Conservation (phyloP, 2,888 invertebrate species). For the Acrobasis consociella region DNA sequence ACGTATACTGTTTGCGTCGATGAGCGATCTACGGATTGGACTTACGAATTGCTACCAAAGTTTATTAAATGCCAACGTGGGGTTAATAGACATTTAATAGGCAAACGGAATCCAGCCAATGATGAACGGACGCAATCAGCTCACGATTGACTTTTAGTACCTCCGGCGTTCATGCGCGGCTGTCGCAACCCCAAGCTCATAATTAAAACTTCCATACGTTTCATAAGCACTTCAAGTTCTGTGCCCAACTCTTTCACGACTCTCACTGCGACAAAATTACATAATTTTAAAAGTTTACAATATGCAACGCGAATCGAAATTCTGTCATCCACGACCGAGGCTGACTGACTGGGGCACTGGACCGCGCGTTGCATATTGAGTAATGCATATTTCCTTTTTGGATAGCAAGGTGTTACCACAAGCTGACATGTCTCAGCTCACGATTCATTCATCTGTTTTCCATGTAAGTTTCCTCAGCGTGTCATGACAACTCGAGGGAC, state of each 20-base stretch:
- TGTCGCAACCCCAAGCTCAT: constrained; percentile 10
- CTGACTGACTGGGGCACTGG: constrained; percentile 29
- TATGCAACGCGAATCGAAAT: constrained; percentile 30
- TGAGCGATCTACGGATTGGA: background rate
- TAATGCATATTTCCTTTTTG: constrained; percentile 32
- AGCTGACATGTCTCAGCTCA: constrained; percentile 18
- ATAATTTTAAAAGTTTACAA: constrained; percentile 27
- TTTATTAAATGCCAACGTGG: constrained; percentile 40
- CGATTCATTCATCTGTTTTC: constrained; percentile 30
- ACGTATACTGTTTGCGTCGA: background rate
- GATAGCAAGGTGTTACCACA: constrained; percentile 21
- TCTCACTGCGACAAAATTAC: constrained; percentile 24
- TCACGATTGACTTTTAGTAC: constrained; percentile 44
- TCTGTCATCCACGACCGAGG: constrained; percentile 31
- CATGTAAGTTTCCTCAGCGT: constrained; percentile 34
- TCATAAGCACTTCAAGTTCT: constrained; percentile 11
- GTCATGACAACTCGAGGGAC: constrained; percentile 35
- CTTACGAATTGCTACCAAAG: constrained; percentile 12
- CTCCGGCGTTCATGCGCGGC: constrained; percentile 13
- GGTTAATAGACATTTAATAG: constrained; percentile 53
- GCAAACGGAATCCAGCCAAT: constrained; percentile 34
- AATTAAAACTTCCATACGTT: constrained; percentile 19
- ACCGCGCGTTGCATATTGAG: constrained; percentile 28
- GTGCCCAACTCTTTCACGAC: background rate
- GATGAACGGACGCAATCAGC: constrained; percentile 36